Conservation (phyloP, 2,888 invertebrate species). For the Caenorhabditis japonica region DNA sequence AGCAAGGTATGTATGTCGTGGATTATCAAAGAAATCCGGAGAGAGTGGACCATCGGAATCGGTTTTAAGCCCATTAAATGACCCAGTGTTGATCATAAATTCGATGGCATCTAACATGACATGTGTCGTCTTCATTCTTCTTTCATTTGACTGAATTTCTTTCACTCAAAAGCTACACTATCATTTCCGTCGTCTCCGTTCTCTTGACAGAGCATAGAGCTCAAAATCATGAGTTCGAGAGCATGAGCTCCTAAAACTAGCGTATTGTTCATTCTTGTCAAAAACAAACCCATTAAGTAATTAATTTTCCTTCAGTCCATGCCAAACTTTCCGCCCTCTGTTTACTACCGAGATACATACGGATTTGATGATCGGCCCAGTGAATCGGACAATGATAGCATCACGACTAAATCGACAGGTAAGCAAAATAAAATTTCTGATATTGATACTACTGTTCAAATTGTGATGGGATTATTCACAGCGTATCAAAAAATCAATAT, state of each 20-base stretch:
- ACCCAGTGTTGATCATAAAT: constrained; percentile 31
- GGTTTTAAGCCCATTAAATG: constrained; percentile 5
- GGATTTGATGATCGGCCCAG: constrained; percentile 59
- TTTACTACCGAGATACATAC: constrained; percentile 75
- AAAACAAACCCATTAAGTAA: constrained; percentile 18
- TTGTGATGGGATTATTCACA: no score
- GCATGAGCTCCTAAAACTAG: no score
- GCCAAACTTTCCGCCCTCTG: constrained; percentile 74
- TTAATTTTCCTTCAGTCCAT: constrained; percentile 32
- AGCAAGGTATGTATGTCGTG: constrained; percentile 34
- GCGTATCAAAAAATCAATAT: no score
- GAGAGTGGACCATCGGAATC: not conserved
- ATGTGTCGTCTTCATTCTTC: constrained; percentile 25
- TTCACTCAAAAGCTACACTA: not conserved
- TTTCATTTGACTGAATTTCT: constrained; percentile 11
- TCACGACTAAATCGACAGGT: constrained; percentile 54
- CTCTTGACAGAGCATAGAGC: no score
- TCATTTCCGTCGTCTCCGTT: not conserved
- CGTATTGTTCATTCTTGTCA: no score
- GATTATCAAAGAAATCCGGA: not conserved
- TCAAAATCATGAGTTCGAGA: no score
- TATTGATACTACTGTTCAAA: no score
- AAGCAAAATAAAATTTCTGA: not conserved
- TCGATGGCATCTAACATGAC: constrained; percentile 21
- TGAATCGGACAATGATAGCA: constrained; percentile 60